phyloP scores from a whole-genome alignment of 92 coral and sea anemone species.

The Parazoanthus swiftii region DNA sequence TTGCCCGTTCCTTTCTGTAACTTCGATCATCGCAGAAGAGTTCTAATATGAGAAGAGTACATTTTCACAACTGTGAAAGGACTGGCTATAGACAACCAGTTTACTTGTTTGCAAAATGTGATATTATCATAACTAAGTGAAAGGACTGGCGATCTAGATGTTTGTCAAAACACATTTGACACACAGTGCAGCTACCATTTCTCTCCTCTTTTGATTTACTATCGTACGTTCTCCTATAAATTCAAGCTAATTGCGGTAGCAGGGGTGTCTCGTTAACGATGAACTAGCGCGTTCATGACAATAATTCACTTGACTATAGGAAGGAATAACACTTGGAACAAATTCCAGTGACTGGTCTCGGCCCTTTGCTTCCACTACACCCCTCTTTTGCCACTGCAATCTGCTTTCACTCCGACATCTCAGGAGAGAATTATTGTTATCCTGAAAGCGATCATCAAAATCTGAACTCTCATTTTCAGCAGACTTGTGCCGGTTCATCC shows the following conservation, averaged over 20 bases:
- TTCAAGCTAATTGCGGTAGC: not conserved
- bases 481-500: not conserved
- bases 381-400: constrained; percentile 7
- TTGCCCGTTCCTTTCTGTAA: not conserved
- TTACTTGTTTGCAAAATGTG: too few species aligned
- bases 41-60: not conserved
- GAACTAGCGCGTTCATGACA: not conserved
- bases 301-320: constrained; percentile 26
- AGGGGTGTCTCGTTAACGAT: not conserved
- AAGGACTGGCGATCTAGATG: too few species aligned
- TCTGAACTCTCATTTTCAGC: not conserved
- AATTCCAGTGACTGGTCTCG: constrained; percentile 46
- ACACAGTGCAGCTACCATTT: too few species aligned
- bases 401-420: constrained; percentile 48
- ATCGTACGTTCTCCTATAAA: not conserved
- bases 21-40: not conserved
- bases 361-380: constrained; percentile 24
- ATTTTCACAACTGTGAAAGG: not conserved
- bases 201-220: too few species aligned
- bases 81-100: not conserved
- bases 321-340: constrained; percentile 20
- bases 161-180: too few species aligned
- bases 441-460: constrained; percentile 14
- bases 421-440: not conserved
- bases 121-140: too few species aligned